Percentiles rank a stretch among this genome's conserved stretches.
phyloP scores from a whole-genome alignment of 2,113 vertebrate genomes.

The Pantherophis guttatus region DNA sequence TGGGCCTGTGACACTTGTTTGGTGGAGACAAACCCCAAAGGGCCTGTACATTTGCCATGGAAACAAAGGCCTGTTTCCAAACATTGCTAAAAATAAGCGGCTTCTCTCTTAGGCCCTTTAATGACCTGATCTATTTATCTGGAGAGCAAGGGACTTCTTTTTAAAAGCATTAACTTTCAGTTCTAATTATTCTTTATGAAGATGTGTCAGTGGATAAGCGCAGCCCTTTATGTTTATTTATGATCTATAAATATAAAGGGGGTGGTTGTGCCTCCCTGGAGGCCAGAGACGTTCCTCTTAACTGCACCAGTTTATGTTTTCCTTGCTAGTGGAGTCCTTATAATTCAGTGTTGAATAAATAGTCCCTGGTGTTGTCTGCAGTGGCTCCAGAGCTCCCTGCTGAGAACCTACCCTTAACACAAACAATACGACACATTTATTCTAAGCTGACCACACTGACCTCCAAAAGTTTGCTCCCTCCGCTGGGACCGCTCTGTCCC shows the following conservation, averaged over 20 bases:
- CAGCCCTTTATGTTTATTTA: constrained; percentile 48
- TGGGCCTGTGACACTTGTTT: constrained; percentile 38
- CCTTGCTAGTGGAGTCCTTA: constrained; percentile 62
- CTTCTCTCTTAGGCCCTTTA: constrained; percentile 69
- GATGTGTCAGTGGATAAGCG: constrained; percentile 47
- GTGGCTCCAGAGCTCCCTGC: constrained; percentile 87
- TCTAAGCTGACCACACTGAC: constrained; percentile 88
- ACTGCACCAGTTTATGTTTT: constrained; percentile 54
- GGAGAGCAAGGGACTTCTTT: constrained; percentile 46
- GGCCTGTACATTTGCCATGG: constrained; percentile 62
- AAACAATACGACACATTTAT: constrained; percentile 95
- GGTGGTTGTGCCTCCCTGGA: constrained; percentile 42
- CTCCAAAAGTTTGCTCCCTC: constrained; percentile 90
- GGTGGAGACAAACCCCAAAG: constrained; percentile 50
- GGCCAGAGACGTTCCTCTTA: constrained; percentile 53
- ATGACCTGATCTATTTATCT: constrained; percentile 72
- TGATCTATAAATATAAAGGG: constrained; percentile 31
- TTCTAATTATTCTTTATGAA: constrained; percentile 27
- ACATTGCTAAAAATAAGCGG: constrained; percentile 69
- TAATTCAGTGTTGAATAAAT: constrained; percentile 75
- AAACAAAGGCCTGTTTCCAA: constrained; percentile 81
- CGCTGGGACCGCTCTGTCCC: constrained; percentile 80
- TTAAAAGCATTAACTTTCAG: constrained; percentile 32
- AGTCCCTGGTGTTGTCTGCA: constrained; percentile 59
- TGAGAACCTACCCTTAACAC: constrained; percentile 91